A percentile compares a stretch with the other conserved stretches of the same genome.
Evolutionary conservation across 2,113 vertebrate genomes (phyloP).

Genomic region (Silurus asotus): DNA sequence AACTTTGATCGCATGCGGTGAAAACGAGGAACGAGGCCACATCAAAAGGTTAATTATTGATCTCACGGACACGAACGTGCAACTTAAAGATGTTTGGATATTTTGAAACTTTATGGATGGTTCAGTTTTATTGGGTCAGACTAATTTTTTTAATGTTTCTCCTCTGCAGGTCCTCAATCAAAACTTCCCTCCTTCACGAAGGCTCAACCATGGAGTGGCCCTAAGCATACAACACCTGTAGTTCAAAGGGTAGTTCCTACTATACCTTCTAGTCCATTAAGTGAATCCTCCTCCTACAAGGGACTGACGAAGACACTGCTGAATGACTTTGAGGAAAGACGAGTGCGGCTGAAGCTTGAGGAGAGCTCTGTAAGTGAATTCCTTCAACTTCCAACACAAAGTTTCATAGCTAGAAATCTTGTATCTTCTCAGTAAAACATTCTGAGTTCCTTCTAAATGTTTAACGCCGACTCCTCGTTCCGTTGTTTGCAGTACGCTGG

Average conservation of each 20-base stretch:
- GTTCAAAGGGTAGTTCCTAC: neutral
- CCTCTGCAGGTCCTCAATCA: conserved; percentile 15
- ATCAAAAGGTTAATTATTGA: conserved; percentile 58
- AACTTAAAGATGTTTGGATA: conserved; percentile 1
- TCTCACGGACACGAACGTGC: conserved; percentile 19
- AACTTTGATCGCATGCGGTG: conserved; percentile 52
- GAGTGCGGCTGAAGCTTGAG: conserved; percentile 60
- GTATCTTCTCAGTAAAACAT: neutral
- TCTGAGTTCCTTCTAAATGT: neutral
- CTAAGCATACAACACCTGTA: conserved; percentile 20
- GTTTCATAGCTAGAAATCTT: neutral
- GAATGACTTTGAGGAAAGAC: conserved; percentile 66
- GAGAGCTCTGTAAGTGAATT: conserved; percentile 65
- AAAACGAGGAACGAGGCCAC: conserved; percentile 48
- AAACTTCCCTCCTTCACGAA: conserved; percentile 59
- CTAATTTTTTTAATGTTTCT: neutral
- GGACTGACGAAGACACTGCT: conserved; percentile 68
- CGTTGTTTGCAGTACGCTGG: conserved; percentile 78
- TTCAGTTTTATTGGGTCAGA: neutral
- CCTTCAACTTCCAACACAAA: neutral
- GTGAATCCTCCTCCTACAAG: conserved; percentile 29
- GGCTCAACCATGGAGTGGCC: conserved; percentile 61
- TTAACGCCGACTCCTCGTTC: neutral
- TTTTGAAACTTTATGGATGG: neutral
- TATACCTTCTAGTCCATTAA: neutral